A percentile compares a stretch with the other conserved stretches of the same genome.
These are phyloP conservation scores for Colinus virginianus DNA, from an alignment of 2,113 vertebrate species.

Conservation along the genomic window DNA sequence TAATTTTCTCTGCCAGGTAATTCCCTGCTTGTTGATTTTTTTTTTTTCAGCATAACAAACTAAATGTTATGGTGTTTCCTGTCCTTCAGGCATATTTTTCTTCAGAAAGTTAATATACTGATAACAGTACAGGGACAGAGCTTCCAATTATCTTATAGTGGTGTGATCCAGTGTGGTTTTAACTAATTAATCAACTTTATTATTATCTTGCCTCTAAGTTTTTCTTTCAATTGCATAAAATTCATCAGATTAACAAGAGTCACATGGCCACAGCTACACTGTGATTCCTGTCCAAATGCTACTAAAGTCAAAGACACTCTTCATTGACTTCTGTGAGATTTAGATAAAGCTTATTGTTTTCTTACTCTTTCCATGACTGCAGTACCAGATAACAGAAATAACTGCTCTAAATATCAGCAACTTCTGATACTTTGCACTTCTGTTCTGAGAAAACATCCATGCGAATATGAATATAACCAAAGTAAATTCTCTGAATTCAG, in stretches of 20 bases:
- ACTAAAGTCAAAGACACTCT: neutral
- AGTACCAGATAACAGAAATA: conserved; percentile 26
- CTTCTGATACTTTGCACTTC: conserved; percentile 57
- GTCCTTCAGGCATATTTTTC: neutral
- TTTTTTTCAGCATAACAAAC: neutral
- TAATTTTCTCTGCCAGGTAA: conserved; percentile 9
- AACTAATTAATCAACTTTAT: neutral
- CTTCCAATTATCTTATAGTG: neutral
- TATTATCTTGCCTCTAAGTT: neutral
- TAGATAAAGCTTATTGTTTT: conserved; percentile 47
- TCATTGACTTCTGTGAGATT: conserved; percentile 15
- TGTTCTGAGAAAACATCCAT: conserved; percentile 61
- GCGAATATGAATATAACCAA: conserved; percentile 65
- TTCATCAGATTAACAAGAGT: neutral
- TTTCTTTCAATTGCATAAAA: neutral
- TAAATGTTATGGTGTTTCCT: neutral
- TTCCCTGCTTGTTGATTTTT: neutral
- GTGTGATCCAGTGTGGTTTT: neutral
- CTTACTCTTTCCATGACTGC: conserved; percentile 4
- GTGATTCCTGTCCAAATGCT: neutral
- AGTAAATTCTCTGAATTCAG: conserved; percentile 60
- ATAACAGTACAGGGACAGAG: neutral
- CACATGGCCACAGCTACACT: neutral
- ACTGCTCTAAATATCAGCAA: conserved; percentile 57
- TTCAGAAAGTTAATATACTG: neutral